Percentiles rank a stretch among this genome's conserved stretches.
phyloP scores from a whole-genome alignment of 2,888 invertebrate species.

The Mimumesa dahlbomi region DNA sequence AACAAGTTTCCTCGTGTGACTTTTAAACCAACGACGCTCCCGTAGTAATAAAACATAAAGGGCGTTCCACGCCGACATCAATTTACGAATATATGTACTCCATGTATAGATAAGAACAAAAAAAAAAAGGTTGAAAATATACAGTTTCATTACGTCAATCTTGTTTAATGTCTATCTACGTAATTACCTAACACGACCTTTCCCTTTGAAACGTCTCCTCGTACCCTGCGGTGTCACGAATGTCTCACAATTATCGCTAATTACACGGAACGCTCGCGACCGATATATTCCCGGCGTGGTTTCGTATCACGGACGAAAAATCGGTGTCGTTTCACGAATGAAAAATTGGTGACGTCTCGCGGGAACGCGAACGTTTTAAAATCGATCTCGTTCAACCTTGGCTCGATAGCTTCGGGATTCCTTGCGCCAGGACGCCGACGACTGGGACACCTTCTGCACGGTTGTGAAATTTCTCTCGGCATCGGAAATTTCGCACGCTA shows the following conservation, averaged over 20 bases:
- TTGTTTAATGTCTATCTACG: background rate
- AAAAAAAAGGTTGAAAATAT: background rate
- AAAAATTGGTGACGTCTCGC: background rate
- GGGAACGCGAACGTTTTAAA: slow-evolving; percentile 23
- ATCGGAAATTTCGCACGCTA: slow-evolving; percentile 29
- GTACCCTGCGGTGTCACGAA: background rate
- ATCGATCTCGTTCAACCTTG: slow-evolving; percentile 39
- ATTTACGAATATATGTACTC: no score
- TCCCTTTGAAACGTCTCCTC: background rate
- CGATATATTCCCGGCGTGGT: no score
- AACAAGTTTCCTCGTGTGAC: background rate
- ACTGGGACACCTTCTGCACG: slow-evolving; percentile 8
- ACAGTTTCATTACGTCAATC: slow-evolving; percentile 1
- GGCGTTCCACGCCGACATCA: no score
- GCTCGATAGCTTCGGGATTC: slow-evolving; percentile 38
- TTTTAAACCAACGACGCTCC: background rate
- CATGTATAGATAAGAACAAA: no score
- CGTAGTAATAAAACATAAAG: no score
- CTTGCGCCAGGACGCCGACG: slow-evolving; percentile 29
- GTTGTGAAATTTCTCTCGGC: slow-evolving; percentile 10
- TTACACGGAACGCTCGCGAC: slow-evolving; percentile 8
- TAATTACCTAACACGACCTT: background rate
- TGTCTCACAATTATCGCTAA: background rate
- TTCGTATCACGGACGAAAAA: no score
- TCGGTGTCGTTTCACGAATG: no score